Percentiles rank a stretch among this genome's conserved stretches.
Evolutionary conservation across 2,113 vertebrate genomes (phyloP).

Genomic region (Thunnus maccoyii): DNA sequence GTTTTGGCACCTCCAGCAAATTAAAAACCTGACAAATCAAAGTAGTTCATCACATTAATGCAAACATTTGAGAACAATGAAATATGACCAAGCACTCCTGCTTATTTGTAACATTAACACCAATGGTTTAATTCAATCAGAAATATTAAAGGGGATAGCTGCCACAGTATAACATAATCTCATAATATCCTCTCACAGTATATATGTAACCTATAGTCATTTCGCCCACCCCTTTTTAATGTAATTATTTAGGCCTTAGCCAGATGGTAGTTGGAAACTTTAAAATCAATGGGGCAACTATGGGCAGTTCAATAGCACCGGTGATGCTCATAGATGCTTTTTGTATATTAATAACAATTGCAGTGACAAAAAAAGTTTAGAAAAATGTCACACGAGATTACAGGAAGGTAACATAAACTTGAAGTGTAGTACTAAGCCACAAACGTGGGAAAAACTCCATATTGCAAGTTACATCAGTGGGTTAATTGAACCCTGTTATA

Average conservation of each 20-base stretch:
- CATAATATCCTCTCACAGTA: background rate
- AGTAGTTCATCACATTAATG: background rate
- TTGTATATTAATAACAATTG: background rate
- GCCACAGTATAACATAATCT: background rate
- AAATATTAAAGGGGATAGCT: background rate
- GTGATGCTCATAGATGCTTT: background rate
- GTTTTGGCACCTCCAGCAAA: background rate
- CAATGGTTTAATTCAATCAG: background rate
- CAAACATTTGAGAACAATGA: background rate
- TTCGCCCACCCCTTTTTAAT: background rate
- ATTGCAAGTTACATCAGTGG: constrained; percentile 12
- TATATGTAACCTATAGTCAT: background rate
- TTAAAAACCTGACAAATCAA: no score
- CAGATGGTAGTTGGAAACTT: constrained; percentile 27
- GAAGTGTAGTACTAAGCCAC: background rate
- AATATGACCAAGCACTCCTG: background rate
- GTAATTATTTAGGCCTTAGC: constrained; percentile 12
- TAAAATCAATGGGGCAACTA: constrained; percentile 35
- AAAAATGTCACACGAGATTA: background rate
- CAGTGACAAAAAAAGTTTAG: background rate
- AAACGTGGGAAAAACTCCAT: background rate
- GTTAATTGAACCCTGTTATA: constrained; percentile 45
- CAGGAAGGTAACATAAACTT: background rate
- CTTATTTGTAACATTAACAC: background rate
- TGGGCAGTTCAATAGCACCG: constrained; percentile 18